Percentiles rank a stretch among this genome's conserved stretches.
Conservation (phyloP, 1,140 invertebrate genomes). For the Xylocopa sonorina region DNA sequence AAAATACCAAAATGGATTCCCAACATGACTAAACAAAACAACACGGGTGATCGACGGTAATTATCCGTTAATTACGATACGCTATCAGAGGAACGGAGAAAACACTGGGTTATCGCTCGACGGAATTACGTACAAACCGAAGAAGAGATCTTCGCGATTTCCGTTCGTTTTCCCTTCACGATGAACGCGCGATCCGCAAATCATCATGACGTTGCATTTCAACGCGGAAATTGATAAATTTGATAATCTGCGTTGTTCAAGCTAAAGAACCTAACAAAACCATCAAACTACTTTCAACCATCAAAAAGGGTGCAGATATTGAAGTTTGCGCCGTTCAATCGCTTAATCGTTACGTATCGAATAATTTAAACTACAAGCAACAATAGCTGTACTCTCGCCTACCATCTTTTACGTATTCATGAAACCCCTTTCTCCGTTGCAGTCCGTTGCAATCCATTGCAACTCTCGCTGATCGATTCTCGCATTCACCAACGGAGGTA, state of each 20-base stretch:
- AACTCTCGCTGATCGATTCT: conserved; percentile 26
- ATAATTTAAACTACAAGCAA: conserved; percentile 7
- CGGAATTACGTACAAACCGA: neutral
- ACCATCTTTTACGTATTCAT: neutral
- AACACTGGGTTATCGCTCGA: neutral
- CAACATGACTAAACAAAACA: too few species aligned
- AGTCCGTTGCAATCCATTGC: neutral
- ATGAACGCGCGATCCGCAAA: neutral
- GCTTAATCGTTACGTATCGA: neutral
- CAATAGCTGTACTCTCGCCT: conserved; percentile 9
- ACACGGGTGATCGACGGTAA: conserved; percentile 32
- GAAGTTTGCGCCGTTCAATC: too few species aligned
- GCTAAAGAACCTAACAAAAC: too few species aligned
- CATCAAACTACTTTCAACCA: too few species aligned
- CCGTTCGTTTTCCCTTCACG: neutral
- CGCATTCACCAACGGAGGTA: conserved; percentile 8
- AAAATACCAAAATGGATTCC: too few species aligned
- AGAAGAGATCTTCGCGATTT: neutral
- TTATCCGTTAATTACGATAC: conserved; percentile 53
- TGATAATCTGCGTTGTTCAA: neutral
- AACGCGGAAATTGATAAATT: neutral
- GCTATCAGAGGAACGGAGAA: conserved; percentile 8
- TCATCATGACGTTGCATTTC: neutral
- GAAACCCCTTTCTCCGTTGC: neutral
- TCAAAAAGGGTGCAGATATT: too few species aligned